phyloP scores from a whole-genome alignment of 2,113 vertebrate species.

The Lepidothrix coronata region DNA sequence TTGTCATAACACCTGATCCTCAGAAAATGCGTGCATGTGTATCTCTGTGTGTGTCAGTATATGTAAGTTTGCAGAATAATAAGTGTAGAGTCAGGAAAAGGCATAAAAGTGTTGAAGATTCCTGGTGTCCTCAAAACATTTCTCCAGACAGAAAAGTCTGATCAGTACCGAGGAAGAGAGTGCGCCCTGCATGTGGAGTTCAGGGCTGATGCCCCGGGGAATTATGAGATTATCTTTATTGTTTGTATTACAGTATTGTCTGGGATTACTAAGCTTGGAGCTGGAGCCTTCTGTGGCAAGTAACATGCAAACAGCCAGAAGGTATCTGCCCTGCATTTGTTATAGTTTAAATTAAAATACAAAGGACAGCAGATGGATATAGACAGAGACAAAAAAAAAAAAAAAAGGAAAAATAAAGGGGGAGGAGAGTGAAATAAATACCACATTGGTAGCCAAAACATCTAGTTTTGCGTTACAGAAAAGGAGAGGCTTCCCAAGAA shows the following conservation, averaged over 20 bases:
- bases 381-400: neutral
- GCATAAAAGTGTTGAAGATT: neutral
- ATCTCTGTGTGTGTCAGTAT: neutral
- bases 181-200: neutral
- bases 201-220: neutral
- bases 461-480: neutral
- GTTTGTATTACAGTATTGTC: neutral
- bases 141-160: neutral
- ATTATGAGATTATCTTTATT: constrained; percentile 6
- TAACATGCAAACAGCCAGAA: neutral
- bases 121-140: neutral
- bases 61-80: neutral
- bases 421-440: neutral
- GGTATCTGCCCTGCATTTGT: neutral
- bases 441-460: rapidly evolving
- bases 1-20: neutral
- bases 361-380: neutral
- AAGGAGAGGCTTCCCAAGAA: neutral
- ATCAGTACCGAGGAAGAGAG: neutral
- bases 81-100: neutral
- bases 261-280: neutral
- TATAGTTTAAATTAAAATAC: neutral
- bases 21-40: neutral
- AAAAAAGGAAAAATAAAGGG: rapidly evolving
- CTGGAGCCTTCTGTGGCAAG: neutral